Conservation (phyloP, 2,113 vertebrate species). For the Telmatochromis sp. region DNA sequence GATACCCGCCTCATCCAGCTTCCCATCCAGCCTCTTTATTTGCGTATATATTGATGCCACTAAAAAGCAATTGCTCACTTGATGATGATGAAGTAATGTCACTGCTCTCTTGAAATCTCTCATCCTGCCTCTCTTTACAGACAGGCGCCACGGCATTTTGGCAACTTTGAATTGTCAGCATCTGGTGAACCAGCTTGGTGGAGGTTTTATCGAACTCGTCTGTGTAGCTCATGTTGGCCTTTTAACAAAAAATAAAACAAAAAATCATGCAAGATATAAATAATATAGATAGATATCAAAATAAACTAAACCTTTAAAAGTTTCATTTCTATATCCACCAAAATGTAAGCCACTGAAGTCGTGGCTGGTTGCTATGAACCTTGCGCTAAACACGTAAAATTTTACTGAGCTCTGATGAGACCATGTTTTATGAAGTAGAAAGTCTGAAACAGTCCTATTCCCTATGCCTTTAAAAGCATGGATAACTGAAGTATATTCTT, state of each 20-base stretch:
- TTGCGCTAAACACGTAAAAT: not conserved
- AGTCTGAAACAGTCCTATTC: not conserved
- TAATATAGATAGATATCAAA: not conserved
- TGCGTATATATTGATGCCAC: not conserved
- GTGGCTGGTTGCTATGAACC: not conserved
- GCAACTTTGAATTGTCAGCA: constrained; percentile 41
- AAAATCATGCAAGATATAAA: not conserved
- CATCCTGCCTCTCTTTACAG: constrained; percentile 42
- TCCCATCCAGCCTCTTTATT: not conserved
- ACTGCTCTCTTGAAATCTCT: constrained; percentile 27
- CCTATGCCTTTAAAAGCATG: not conserved
- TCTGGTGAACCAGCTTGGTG: constrained; percentile 25
- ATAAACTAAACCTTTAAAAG: not conserved
- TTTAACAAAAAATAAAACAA: not conserved
- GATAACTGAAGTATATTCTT: constrained; percentile 7
- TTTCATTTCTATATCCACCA: not conserved
- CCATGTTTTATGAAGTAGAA: not conserved
- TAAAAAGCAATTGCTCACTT: not conserved
- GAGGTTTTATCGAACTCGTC: constrained; percentile 28
- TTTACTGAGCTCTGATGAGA: not conserved
- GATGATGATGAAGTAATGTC: constrained; percentile 15
- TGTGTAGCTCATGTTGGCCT: not conserved
- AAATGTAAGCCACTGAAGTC: not conserved
- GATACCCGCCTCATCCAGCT: constrained; percentile 42
- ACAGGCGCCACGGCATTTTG: constrained; percentile 23